Percentiles rank a stretch among this genome's conserved stretches.
Conservation (phyloP, 2,888 invertebrate species). For the Lobophora halterata region DNA sequence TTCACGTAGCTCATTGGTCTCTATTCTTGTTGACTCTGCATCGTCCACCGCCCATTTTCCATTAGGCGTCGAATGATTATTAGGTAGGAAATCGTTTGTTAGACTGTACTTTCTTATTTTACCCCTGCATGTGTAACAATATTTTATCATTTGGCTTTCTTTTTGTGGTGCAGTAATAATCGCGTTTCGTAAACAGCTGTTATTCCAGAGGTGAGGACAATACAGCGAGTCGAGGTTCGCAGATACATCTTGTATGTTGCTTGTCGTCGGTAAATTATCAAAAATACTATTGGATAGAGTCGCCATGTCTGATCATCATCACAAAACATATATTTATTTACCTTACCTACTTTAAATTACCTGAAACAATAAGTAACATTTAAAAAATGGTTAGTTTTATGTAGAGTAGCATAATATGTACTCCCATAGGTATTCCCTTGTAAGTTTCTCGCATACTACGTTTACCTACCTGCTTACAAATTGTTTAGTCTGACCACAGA, state of each 20-base stretch:
- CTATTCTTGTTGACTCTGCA: slow-evolving; percentile 28
- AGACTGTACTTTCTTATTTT: slow-evolving; percentile 74
- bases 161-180: slow-evolving; percentile 50
- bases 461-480: too few relatives aligned
- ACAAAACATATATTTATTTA: slow-evolving; percentile 15
- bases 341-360: background rate
- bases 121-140: slow-evolving; percentile 68
- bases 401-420: too few relatives aligned
- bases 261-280: slow-evolving; percentile 43
- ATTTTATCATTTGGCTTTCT: slow-evolving; percentile 55
- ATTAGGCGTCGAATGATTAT: slow-evolving; percentile 67
- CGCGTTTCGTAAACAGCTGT: slow-evolving; percentile 57
- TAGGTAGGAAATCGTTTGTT: slow-evolving; percentile 56
- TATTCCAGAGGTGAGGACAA: slow-evolving; percentile 68
- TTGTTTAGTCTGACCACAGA: too few relatives aligned
- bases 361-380: slow-evolving; percentile 17
- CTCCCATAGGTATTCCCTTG: too few relatives aligned
- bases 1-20: slow-evolving; percentile 37
- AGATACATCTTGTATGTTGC: slow-evolving; percentile 47
- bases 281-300: slow-evolving; percentile 50
- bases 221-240: slow-evolving; percentile 64
- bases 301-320: slow-evolving; percentile 46
- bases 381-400: background rate
- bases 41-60: slow-evolving; percentile 34
- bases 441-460: too few relatives aligned